A percentile compares a stretch with the other conserved stretches of the same genome.
phyloP scores from a whole-genome alignment of 2,797 vertebrate species.

The Zalophus californianus region DNA sequence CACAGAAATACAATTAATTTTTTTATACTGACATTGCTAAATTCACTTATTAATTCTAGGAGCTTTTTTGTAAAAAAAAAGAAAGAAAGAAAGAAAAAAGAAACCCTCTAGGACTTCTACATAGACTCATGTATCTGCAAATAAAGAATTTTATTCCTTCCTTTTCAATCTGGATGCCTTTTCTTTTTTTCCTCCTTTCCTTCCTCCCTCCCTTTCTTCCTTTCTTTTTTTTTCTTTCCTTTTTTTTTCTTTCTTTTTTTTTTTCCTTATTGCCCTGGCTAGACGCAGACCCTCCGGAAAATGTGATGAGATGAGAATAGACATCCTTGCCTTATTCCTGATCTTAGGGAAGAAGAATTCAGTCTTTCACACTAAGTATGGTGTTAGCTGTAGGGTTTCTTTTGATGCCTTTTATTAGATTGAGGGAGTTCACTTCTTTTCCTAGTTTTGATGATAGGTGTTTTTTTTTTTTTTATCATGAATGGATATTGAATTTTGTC shows the following conservation, averaged over 20 bases:
- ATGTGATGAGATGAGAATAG: not conserved
- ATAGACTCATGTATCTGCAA: not conserved
- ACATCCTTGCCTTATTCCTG: not conserved
- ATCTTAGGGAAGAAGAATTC: not conserved
- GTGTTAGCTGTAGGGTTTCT: not conserved
- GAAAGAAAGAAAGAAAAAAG: not conserved
- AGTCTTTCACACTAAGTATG: not conserved
- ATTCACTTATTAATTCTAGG: constrained; percentile 41
- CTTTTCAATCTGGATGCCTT: not conserved
- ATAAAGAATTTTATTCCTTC: constrained; percentile 26
- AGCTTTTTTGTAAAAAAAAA: not conserved
- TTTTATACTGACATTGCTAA: not conserved
- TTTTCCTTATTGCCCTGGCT: not conserved
- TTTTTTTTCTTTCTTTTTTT: rapidly evolving
- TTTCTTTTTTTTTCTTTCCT: not conserved
- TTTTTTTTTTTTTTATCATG: not conserved
- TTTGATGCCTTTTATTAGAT: not conserved
- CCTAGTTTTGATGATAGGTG: not conserved
- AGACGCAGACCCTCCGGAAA: not conserved
- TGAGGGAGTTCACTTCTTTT: not conserved
- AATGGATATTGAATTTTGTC: constrained; percentile 9
- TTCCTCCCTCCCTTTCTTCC: not conserved
- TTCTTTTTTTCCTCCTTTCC: not conserved
- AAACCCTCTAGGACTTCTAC: not conserved
- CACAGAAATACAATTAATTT: constrained; percentile 29